These are phyloP conservation scores for Ondatra zibethicus DNA, from an alignment of 2,113 vertebrate species.

Conservation along the genomic window DNA sequence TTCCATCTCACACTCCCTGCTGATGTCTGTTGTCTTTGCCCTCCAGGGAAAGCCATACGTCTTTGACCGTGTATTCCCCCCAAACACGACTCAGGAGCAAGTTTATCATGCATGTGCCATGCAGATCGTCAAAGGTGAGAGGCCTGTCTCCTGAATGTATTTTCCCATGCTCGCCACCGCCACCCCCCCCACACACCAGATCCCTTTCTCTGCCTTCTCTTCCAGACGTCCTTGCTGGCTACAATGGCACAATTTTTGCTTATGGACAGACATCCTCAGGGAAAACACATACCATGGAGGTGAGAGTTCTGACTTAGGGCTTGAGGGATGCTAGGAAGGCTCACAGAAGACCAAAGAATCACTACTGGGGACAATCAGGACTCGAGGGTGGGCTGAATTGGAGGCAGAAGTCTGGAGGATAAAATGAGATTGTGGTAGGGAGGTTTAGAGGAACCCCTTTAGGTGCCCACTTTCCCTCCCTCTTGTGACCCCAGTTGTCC, in stretches of 20 bases:
- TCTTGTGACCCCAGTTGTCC: background rate
- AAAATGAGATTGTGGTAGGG: background rate
- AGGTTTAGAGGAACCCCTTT: background rate
- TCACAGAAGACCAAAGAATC: background rate
- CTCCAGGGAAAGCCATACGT: conserved; percentile 92
- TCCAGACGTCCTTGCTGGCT: conserved; percentile 94
- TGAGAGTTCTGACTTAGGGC: conserved; percentile 74
- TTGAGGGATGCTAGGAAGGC: background rate
- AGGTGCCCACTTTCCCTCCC: background rate
- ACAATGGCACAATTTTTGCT: conserved; percentile 97
- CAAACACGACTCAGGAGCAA: conserved; percentile 95
- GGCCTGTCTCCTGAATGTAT: background rate
- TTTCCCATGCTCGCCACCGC: background rate
- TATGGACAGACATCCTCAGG: conserved; percentile 97
- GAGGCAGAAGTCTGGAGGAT: background rate
- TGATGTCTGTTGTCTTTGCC: background rate
- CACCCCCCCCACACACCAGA: background rate
- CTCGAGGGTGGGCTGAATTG: background rate
- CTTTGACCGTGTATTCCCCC: conserved; percentile 94
- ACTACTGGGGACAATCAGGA: background rate
- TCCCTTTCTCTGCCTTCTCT: conserved; percentile 45
- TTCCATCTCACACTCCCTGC: background rate
- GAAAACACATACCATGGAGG: conserved; percentile 98
- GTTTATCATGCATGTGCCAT: conserved; percentile 96
- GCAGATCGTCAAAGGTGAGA: conserved; percentile 96